Percentiles rank a stretch among this genome's conserved stretches.
Conservation (phyloP, 2,888 invertebrate genomes). For the Agapostemon virescens region DNA sequence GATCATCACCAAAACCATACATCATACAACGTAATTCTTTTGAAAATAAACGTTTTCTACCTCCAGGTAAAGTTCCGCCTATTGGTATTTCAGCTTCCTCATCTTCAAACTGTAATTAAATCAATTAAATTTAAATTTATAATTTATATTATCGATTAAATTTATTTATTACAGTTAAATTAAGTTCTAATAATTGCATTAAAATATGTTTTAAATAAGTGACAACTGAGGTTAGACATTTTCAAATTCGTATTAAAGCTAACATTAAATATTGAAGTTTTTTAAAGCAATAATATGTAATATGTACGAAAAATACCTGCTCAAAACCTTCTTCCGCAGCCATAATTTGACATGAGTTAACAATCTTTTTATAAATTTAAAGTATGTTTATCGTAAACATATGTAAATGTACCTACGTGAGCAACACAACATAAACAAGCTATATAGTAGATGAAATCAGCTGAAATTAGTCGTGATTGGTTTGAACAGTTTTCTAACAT, state of each 20-base stretch:
- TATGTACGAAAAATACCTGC: slow-evolving; percentile 52
- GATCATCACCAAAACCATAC: slow-evolving; percentile 99
- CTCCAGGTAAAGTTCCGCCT: slow-evolving; percentile 84
- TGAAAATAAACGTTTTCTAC: slow-evolving; percentile 92
- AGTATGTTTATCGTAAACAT: neutral
- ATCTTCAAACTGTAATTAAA: slow-evolving; percentile 82
- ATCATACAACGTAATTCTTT: slow-evolving; percentile 98
- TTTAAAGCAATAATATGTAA: slow-evolving; percentile 7
- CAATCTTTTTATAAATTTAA: neutral
- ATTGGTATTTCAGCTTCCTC: slow-evolving; percentile 87
- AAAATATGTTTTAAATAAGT: neutral
- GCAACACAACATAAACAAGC: slow-evolving; percentile 4
- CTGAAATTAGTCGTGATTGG: neutral
- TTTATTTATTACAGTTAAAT: neutral
- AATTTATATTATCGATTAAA: neutral
- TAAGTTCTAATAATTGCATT: too few species aligned
- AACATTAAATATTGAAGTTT: slow-evolving; percentile 5
- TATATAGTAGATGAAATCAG: slow-evolving; percentile 19
- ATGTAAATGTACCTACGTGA: neutral
- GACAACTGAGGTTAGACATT: slow-evolving; percentile 26
- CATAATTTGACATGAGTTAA: slow-evolving; percentile 48
- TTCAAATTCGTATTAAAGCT: neutral
- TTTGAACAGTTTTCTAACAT: slow-evolving; percentile 5
- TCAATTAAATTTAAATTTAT: slow-evolving; percentile 16
- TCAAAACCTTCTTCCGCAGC: slow-evolving; percentile 64